Conservation (phyloP, 2,113 vertebrate species). For the human (Homo sapiens) region GRCh38 chr5:13566001-13566500, state of each 20-base stretch:
- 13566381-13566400: neutral
- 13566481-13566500: neutral
- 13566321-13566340: conserved; percentile 20
- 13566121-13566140: too few relatives aligned
- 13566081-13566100: too few relatives aligned
- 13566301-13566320: neutral
- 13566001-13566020: too few relatives aligned
- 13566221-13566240: too few relatives aligned
- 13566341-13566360: neutral
- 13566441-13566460: neutral
- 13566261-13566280: neutral
- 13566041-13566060: too few relatives aligned
- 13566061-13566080: too few relatives aligned
- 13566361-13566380: neutral
- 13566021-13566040: too few relatives aligned
- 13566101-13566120: too few relatives aligned
- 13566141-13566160: too few relatives aligned
- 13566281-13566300: neutral
- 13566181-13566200: too few relatives aligned
- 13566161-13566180: too few relatives aligned
- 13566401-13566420: conserved; percentile 14
- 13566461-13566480: neutral
- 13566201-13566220: too few relatives aligned
- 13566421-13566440: neutral
- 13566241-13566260: neutral